Percentiles rank a stretch among this genome's conserved stretches.
Evolutionary conservation across 2,797 vertebrate species (phyloP).

Genomic region (Synaphobranchus kaupii): DNA sequence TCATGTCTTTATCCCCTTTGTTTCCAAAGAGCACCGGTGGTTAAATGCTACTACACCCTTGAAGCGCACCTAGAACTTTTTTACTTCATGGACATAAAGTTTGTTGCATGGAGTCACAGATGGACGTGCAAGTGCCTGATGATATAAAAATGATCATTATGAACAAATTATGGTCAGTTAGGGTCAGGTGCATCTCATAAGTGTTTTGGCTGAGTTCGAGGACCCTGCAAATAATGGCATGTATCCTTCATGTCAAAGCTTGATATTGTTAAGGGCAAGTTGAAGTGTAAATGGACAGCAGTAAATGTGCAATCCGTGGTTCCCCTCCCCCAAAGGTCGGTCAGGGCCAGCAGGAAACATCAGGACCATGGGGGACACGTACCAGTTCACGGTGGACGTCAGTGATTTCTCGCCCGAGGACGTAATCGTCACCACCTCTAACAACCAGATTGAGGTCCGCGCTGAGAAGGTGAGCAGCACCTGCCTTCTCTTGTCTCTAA

Average conservation of each 20-base stretch:
- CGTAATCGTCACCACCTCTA: constrained; percentile 84
- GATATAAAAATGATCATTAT: background rate
- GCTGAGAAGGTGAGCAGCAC: constrained; percentile 85
- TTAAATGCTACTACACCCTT: no score
- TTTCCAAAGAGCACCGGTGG: no score
- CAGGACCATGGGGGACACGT: constrained; percentile 78
- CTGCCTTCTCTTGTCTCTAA: background rate
- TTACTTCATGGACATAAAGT: background rate
- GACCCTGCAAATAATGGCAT: background rate
- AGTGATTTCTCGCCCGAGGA: constrained; percentile 86
- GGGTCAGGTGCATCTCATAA: background rate
- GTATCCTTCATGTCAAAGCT: constrained; percentile 39
- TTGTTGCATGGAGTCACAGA: background rate
- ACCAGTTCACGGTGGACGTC: constrained; percentile 86
- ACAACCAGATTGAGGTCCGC: constrained; percentile 85
- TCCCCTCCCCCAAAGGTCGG: constrained; percentile 54
- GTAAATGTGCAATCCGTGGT: background rate
- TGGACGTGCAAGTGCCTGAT: background rate
- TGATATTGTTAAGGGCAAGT: background rate
- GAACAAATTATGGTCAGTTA: background rate
- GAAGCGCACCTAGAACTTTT: no score
- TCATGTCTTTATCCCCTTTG: no score
- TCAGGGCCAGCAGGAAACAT: constrained; percentile 68
- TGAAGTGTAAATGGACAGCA: background rate
- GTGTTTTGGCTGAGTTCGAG: background rate